Evolutionary conservation across 2,113 vertebrate genomes (phyloP).

Genomic region (Dipodomys spectabilis): DNA sequence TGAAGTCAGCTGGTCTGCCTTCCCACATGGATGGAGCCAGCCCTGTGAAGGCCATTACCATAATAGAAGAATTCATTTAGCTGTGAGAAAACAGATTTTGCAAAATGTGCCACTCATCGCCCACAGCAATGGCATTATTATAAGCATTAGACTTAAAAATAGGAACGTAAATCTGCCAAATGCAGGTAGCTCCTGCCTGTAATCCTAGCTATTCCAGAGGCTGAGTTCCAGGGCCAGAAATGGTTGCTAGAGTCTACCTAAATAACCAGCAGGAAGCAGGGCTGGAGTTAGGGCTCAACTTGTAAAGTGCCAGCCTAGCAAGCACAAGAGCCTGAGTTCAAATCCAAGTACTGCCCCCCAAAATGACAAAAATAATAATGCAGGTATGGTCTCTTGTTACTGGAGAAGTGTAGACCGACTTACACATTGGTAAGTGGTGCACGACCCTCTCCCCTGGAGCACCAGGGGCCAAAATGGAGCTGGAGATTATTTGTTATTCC

Average conservation of each 20-base stretch:
- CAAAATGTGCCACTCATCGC: not conserved
- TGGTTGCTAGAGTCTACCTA: too few relatives aligned
- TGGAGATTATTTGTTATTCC: not conserved
- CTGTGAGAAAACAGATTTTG: not conserved
- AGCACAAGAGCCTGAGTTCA: too few relatives aligned
- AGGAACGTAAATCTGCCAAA: not conserved
- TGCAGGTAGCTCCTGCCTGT: too few relatives aligned
- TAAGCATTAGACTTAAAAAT: not conserved
- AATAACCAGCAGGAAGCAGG: too few relatives aligned
- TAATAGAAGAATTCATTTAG: not conserved
- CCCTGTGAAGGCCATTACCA: not conserved
- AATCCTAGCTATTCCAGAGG: too few relatives aligned
- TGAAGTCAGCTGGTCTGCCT: not conserved
- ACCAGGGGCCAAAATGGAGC: not conserved
- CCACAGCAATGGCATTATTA: not conserved
- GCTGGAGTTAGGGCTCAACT: too few relatives aligned
- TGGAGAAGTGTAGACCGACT: constrained; percentile 10
- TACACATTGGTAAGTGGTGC: not conserved
- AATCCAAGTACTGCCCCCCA: too few relatives aligned
- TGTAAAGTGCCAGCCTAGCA: too few relatives aligned
- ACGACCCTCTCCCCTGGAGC: not conserved
- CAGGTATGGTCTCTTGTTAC: not conserved
- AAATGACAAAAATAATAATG: not conserved
- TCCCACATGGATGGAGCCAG: not conserved
- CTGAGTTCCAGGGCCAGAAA: too few relatives aligned